Conservation (phyloP, 2,888 invertebrate species). For the Volucella bombylans region DNA sequence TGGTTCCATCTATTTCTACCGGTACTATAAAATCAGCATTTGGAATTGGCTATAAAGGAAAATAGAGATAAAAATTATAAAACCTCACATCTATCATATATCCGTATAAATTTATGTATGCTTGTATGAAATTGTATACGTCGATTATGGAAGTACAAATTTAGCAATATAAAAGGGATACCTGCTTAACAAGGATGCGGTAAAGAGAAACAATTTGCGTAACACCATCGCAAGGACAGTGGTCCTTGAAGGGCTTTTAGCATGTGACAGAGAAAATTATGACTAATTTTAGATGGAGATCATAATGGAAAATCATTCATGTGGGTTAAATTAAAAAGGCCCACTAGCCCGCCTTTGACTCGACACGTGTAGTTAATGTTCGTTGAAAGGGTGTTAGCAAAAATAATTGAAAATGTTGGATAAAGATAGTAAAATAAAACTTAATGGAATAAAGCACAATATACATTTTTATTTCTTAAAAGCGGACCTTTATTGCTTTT, state of each 20-base stretch:
- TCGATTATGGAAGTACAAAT: slow-evolving; percentile 57
- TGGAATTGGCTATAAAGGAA: slow-evolving; percentile 93
- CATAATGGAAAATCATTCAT: slow-evolving; percentile 58
- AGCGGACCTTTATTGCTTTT: slow-evolving; percentile 2
- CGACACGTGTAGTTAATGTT: slow-evolving; percentile 9
- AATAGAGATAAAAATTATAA: slow-evolving; percentile 22
- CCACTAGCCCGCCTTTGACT: slow-evolving; percentile 4
- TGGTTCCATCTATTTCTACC: slow-evolving; percentile 99
- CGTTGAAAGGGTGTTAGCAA: background rate
- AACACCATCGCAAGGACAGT: background rate
- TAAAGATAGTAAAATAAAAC: slow-evolving; percentile 21
- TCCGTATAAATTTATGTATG: too few species aligned
- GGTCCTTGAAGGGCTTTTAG: slow-evolving; percentile 25
- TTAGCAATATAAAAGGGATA: background rate
- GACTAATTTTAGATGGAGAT: slow-evolving; percentile 62
- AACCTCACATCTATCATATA: too few species aligned
- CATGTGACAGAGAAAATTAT: slow-evolving; percentile 48
- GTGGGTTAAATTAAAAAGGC: slow-evolving; percentile 45
- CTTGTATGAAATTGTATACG: too few species aligned
- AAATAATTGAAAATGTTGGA: background rate
- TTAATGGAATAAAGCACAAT: slow-evolving; percentile 29
- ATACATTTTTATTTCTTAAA: background rate
- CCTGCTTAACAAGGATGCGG: background rate
- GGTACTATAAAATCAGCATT: slow-evolving; percentile 99
- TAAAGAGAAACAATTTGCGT: background rate